A percentile compares a stretch with the other conserved stretches of the same genome.
Evolutionary conservation across 2,113 vertebrate genomes (phyloP).

Genomic region (Synodontis membranacea): DNA sequence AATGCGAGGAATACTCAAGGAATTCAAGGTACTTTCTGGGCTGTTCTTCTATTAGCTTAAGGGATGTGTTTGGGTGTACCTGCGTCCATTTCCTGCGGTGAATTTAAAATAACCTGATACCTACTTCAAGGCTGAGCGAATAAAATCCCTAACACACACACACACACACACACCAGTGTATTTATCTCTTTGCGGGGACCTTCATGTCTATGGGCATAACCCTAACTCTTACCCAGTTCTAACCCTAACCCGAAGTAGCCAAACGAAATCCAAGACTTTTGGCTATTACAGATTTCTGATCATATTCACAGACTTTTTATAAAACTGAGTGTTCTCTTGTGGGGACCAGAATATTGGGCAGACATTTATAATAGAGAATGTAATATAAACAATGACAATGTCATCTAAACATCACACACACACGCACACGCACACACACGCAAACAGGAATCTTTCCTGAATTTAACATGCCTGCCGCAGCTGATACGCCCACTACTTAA

Average conservation of each 20-base stretch:
- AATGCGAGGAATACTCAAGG: constrained; percentile 50
- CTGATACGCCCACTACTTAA: constrained; percentile 1
- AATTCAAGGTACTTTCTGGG: constrained; percentile 45
- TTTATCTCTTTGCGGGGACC: background rate
- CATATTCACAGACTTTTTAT: no score
- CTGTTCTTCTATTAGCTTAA: constrained; percentile 58
- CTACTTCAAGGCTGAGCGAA: constrained; percentile 35
- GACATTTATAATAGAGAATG: no score
- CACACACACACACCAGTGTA: background rate
- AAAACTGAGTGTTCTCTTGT: no score
- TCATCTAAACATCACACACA: no score
- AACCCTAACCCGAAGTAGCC: no score
- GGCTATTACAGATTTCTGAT: no score
- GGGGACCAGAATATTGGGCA: no score
- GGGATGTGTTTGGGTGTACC: constrained; percentile 45
- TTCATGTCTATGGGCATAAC: no score
- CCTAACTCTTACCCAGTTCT: no score
- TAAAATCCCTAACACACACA: constrained; percentile 14
- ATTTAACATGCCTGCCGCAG: constrained; percentile 25
- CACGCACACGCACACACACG: constrained; percentile 13
- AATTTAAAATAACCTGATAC: constrained; percentile 45
- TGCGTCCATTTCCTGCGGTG: constrained; percentile 53
- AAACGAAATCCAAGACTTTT: no score
- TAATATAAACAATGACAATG: no score
- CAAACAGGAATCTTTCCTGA: background rate